These are phyloP conservation scores for Lindbergichthys nudifrons DNA, from an alignment of 2,797 vertebrate genomes.

Conservation along the genomic window DNA sequence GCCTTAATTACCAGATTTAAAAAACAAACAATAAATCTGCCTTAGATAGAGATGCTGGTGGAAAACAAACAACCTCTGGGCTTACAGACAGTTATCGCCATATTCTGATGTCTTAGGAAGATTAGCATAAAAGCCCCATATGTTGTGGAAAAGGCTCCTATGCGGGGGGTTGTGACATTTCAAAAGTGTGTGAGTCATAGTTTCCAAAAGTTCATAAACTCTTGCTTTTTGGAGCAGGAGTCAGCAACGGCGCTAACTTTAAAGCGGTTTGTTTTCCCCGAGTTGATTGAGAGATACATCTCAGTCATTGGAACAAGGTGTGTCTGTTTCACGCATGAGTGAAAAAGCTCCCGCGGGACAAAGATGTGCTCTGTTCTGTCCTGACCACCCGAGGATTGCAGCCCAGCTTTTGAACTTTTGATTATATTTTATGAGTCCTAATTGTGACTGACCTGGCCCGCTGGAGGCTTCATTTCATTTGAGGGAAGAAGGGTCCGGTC, in stretches of 20 bases:
- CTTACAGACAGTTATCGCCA: conserved; percentile 66
- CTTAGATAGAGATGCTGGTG: conserved; percentile 75
- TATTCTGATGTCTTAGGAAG: conserved; percentile 68
- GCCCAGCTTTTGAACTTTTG: conserved; percentile 79
- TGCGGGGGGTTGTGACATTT: conserved; percentile 52
- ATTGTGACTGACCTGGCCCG: conserved; percentile 81
- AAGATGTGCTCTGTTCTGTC: conserved; percentile 78
- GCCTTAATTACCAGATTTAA: conserved; percentile 83
- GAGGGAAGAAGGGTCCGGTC: conserved; percentile 58
- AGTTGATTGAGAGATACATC: conserved; percentile 69
- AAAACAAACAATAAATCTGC: conserved; percentile 81
- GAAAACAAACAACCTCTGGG: conserved; percentile 77
- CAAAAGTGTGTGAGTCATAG: conserved; percentile 23
- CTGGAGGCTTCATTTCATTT: conserved; percentile 78
- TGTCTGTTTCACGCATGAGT: conserved; percentile 77
- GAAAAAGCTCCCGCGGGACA: conserved; percentile 65
- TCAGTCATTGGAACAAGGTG: conserved; percentile 77
- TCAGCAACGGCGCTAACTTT: conserved; percentile 11
- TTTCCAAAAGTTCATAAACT: conserved; percentile 45
- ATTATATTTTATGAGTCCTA: conserved; percentile 88
- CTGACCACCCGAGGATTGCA: conserved; percentile 74
- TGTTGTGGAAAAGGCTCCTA: conserved; percentile 31
- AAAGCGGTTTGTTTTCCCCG: conserved; percentile 35
- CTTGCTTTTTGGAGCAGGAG: conserved; percentile 29
- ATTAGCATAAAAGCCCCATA: conserved; percentile 49